A percentile compares a stretch with the other conserved stretches of the same genome.
Evolutionary conservation across 1,140 invertebrate genomes (phyloP).

Genomic region (Oryctes rhinoceros): DNA sequence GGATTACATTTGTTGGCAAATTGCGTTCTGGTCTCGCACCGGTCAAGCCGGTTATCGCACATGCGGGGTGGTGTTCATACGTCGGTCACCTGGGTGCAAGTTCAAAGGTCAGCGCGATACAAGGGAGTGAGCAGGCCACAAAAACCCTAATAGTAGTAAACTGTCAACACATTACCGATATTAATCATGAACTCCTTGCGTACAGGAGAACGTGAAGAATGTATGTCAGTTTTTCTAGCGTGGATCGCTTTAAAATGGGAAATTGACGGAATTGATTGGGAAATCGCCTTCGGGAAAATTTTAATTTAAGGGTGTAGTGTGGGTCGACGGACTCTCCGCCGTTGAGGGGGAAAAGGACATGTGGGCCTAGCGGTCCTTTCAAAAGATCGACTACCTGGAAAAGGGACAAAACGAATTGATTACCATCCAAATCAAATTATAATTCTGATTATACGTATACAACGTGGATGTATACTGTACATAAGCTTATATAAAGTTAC

Average conservation of each 20-base stretch:
- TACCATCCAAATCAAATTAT: slow-evolving; percentile 41
- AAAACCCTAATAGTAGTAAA: slow-evolving; percentile 60
- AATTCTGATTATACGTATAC: slow-evolving; percentile 31
- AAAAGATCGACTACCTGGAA: slow-evolving; percentile 55
- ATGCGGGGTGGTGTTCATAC: slow-evolving; percentile 45
- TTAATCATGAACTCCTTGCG: slow-evolving; percentile 56
- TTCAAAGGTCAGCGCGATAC: slow-evolving; percentile 53
- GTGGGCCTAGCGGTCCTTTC: slow-evolving; percentile 38
- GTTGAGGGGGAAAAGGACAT: background rate
- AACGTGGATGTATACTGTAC: background rate
- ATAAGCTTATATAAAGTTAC: background rate
- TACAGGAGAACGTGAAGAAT: background rate
- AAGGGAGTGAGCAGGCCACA: slow-evolving; percentile 61
- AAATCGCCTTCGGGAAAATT: background rate
- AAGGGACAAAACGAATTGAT: slow-evolving; percentile 47
- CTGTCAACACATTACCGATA: slow-evolving; percentile 61
- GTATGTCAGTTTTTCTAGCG: background rate
- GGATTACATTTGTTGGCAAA: slow-evolving; percentile 43
- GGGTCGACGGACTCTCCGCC: background rate
- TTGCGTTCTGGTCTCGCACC: slow-evolving; percentile 33
- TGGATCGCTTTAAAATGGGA: background rate
- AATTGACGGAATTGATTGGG: background rate
- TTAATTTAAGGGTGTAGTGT: background rate
- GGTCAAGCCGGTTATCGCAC: slow-evolving; percentile 40
- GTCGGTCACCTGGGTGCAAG: slow-evolving; percentile 52